Base-by-base conservation (phyloP, 2,888 invertebrate genomes). In the Orchesella flavescens region DNA sequence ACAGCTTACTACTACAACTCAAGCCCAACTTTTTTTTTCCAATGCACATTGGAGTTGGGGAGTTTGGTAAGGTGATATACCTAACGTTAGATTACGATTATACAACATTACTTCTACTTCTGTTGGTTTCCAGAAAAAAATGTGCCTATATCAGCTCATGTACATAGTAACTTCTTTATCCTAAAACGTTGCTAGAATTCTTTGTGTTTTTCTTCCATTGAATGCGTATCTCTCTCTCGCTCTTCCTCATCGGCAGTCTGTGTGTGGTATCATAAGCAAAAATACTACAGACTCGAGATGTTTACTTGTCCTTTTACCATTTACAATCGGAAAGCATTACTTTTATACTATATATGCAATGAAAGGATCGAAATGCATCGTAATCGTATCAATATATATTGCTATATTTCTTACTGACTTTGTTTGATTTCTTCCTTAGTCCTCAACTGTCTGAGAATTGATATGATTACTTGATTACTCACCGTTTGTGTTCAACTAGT, bases 191-290 rank as follows among this genome's bases (percentile, higher is more conserved):
- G 69, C 68, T 77, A 57, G 77, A 77, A 77, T 57, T 68, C 57
- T 68, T 57, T 57, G 43, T 76, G 55, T 75, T 24, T 75, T 66
- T 75, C 55, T 75, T 74, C 34, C 49, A n/a, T 76, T 75, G 53
- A 23, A 59, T 17, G n/a, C 13, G 44, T 46, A 9, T 43, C 43
- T 43, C 44, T 44, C 13, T 17, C 44, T 49, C 49, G 3, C 49
- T 15, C n/a, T 49, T n/a, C 49, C n/a, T 49, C n/a, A 49, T 49
- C n/a, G n/a, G 49, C 5, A 49, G 12, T 53, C 66, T 71, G 78
- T 71, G 78, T 78, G 78, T 69, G 78, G 78, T 78, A 78, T 78
- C 55, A 53, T 69, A 69, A 79, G 78, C 61, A 72, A 71, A 46
- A 49, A n/a, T 49, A 15, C 49, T n/a, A 12, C 44, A 49, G 61